Conservation (phyloP, 2,888 invertebrate species). For the Drymonia ruficornis region DNA sequence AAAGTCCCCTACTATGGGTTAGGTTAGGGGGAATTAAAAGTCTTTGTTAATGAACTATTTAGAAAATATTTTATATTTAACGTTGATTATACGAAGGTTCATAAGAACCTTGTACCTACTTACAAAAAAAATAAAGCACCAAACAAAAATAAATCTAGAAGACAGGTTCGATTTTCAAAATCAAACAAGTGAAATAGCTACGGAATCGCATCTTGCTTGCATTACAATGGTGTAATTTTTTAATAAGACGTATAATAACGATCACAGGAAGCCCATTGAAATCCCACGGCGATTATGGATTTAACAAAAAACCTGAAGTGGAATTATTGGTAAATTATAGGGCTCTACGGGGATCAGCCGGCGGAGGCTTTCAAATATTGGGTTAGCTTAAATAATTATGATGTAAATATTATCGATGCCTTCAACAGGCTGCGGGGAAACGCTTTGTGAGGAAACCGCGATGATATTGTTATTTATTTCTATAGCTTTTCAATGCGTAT, state of each 20-base stretch:
- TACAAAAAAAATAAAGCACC: too few relatives aligned
- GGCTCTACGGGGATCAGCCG: constrained; percentile 57
- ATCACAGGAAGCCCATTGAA: constrained; percentile 75
- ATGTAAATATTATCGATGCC: constrained; percentile 37
- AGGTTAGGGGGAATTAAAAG: too few relatives aligned
- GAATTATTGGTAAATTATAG: constrained; percentile 78
- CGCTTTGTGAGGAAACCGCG: constrained; percentile 19
- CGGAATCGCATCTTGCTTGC: background rate
- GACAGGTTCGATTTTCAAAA: too few relatives aligned
- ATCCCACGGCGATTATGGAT: constrained; percentile 76
- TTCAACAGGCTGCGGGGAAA: constrained; percentile 11
- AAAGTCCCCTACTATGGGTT: too few relatives aligned
- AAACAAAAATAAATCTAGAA: too few relatives aligned
- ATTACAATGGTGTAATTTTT: constrained; percentile 35
- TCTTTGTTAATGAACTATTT: too few relatives aligned
- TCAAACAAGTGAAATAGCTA: background rate
- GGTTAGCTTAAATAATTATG: constrained; percentile 61
- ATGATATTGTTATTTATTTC: constrained; percentile 4
- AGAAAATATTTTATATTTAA: too few relatives aligned
- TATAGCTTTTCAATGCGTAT: background rate
- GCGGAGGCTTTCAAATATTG: constrained; percentile 44
- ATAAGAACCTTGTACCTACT: too few relatives aligned
- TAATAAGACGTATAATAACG: constrained; percentile 64
- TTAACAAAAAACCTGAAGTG: constrained; percentile 73
- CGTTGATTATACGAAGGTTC: too few relatives aligned